Evolutionary conservation across 2,113 vertebrate genomes (phyloP).

Genomic region (Pardalotus punctatus): DNA sequence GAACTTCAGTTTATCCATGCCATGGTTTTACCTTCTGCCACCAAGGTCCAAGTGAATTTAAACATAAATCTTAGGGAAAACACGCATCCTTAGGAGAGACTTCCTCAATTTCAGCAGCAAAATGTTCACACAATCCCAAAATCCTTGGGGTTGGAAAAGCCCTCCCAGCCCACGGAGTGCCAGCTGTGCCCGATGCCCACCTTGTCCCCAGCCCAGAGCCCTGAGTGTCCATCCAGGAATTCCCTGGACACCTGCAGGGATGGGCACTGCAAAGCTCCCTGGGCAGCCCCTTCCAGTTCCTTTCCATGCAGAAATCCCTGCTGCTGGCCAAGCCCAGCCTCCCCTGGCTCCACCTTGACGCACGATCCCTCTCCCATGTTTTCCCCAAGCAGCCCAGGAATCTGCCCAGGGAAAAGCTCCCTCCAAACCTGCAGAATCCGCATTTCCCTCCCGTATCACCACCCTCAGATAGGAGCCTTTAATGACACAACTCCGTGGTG

Average conservation of each 20-base stretch:
- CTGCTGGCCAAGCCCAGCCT: neutral
- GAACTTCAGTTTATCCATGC: neutral
- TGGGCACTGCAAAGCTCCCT: neutral
- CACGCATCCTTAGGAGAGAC: neutral
- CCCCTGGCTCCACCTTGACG: neutral
- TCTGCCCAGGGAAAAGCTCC: neutral
- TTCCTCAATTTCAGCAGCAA: neutral
- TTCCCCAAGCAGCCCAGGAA: neutral
- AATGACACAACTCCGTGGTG: neutral
- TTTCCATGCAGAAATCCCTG: neutral
- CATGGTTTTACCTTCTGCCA: neutral
- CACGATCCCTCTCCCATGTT: neutral
- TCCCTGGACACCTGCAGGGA: neutral
- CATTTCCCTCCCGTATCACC: neutral
- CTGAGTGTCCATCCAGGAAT: neutral
- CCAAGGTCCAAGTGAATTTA: neutral
- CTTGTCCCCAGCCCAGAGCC: neutral
- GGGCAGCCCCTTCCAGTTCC: neutral
- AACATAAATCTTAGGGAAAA: neutral
- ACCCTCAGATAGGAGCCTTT: neutral
- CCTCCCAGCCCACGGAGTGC: rapidly evolving
- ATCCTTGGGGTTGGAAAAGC: neutral
- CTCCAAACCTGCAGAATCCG: neutral
- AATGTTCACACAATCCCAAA: rapidly evolving
- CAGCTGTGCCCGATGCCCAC: neutral